Percentiles rank a stretch among this genome's conserved stretches.
Conservation (phyloP, 2,113 vertebrate species). For the Barbus barbus region DNA sequence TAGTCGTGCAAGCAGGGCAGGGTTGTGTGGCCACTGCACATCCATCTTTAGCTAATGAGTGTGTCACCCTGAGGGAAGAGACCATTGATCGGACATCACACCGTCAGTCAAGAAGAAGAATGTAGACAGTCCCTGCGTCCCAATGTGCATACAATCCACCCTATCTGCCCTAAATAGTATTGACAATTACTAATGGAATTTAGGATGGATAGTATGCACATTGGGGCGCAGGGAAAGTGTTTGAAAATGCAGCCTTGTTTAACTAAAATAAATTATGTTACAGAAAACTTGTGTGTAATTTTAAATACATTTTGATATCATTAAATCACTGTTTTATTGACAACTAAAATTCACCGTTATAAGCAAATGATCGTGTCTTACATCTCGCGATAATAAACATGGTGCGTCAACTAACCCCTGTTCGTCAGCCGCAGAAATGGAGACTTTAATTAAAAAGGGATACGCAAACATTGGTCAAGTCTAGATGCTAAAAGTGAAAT, state of each 20-base stretch:
- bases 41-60: conserved; percentile 80
- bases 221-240: neutral
- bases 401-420: neutral
- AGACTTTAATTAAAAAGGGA: neutral
- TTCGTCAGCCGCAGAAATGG: neutral
- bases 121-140: conserved; percentile 56
- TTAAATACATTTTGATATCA: neutral
- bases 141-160: neutral
- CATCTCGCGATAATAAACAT: neutral
- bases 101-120: conserved; percentile 88
- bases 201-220: too few species aligned
- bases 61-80: conserved; percentile 79
- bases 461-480: neutral
- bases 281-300: neutral
- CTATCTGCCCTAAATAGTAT: too few species aligned
- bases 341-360: neutral
- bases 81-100: conserved; percentile 84
- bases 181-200: too few species aligned
- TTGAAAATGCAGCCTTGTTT: neutral
- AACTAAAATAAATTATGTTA: neutral
- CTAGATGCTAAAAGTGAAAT: neutral
- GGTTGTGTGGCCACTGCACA: conserved; percentile 50
- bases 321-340: neutral
- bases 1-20: neutral
- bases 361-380: neutral